Conservation (phyloP, 92 coral and sea anemone genomes). For the Actinostola sp. region DNA sequence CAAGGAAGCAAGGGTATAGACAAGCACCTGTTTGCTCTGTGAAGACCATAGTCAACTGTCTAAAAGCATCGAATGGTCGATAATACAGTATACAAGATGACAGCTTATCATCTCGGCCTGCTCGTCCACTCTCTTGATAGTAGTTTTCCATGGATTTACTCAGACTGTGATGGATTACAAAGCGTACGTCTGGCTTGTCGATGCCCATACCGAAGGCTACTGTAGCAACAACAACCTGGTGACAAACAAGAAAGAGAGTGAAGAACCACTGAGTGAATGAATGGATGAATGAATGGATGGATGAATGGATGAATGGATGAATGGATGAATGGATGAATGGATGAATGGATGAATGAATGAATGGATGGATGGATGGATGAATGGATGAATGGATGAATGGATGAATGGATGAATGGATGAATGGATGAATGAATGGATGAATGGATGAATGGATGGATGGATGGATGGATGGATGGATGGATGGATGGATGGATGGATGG, state of each 20-base stretch:
- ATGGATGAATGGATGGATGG: too few species aligned
- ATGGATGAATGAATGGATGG: too few species aligned
- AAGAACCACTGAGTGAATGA: too few species aligned
- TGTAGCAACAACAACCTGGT: slow-evolving; percentile 95
- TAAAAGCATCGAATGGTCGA: slow-evolving; percentile 82
- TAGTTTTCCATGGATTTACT: slow-evolving; percentile 98
- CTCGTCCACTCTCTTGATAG: slow-evolving; percentile 97
- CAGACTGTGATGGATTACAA: slow-evolving; percentile 90
- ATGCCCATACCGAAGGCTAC: slow-evolving; percentile 98
- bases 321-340: too few species aligned
- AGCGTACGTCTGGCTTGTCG: slow-evolving; percentile 94
- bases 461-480: neutral
- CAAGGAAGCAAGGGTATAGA: too few species aligned
- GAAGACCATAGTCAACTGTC: slow-evolving; percentile 94
- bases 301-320: neutral
- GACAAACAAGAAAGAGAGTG: too few species aligned
- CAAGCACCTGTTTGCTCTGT: slow-evolving; percentile 72
- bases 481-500: neutral
- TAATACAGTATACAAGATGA: slow-evolving; percentile 87
- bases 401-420: too few species aligned
- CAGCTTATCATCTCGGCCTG: slow-evolving; percentile 80
- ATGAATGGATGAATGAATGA: too few species aligned
- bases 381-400: too few species aligned
- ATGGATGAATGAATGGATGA: too few species aligned
- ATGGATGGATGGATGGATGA: too few species aligned